phyloP scores from a whole-genome alignment of 2,888 invertebrate species.

The Leistus spinibarbis region DNA sequence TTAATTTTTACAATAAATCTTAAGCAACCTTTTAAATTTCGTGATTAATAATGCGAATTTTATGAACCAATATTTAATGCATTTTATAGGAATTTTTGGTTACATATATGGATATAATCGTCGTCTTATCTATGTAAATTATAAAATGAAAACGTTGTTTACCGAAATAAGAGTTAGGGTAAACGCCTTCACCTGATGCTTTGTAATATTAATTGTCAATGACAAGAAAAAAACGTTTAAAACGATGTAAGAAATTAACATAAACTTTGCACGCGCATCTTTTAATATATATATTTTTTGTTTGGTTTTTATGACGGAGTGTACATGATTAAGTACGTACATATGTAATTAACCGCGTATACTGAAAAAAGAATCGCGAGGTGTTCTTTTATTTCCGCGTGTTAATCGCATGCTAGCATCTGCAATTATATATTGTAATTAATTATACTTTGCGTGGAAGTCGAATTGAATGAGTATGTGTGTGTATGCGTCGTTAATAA shows the following conservation, averaged over 20 bases:
- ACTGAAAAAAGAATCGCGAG: conserved; percentile 9
- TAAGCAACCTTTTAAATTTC: too few species aligned
- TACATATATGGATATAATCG: too few species aligned
- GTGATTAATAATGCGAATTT: too few species aligned
- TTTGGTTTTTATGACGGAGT: not conserved
- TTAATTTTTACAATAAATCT: too few species aligned
- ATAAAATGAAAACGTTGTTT: too few species aligned
- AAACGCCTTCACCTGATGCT: not conserved
- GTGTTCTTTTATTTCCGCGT: conserved; percentile 38
- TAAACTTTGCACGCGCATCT: not conserved
- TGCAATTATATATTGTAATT: conserved; percentile 44
- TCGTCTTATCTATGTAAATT: too few species aligned
- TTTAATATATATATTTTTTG: not conserved
- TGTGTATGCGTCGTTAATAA: conserved; percentile 9
- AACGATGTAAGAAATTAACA: not conserved
- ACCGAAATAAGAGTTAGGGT: too few species aligned
- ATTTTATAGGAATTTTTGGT: too few species aligned
- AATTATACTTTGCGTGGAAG: conserved; percentile 40
- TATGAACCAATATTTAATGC: too few species aligned
- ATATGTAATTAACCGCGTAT: conserved; percentile 22
- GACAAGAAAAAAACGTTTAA: not conserved
- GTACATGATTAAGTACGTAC: conserved; percentile 5
- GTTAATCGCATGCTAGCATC: conserved; percentile 42
- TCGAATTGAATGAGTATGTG: conserved; percentile 12
- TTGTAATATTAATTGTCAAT: not conserved